phyloP scores from a whole-genome alignment of 2,113 vertebrate genomes.

The Sceloporus tristichus region DNA sequence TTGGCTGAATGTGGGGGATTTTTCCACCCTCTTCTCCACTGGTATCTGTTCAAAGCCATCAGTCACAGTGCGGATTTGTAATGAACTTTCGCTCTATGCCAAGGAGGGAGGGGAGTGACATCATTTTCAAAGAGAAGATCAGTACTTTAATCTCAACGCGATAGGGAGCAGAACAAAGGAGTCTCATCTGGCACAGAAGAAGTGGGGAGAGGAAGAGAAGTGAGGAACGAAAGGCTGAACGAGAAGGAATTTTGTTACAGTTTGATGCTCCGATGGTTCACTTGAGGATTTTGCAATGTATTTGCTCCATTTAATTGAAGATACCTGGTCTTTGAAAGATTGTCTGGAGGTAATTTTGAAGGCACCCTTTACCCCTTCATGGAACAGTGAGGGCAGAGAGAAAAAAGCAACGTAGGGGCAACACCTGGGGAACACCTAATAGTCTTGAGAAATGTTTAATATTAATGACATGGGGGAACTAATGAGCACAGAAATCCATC shows the following conservation, averaged over 20 bases:
- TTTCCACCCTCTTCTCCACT: conserved; percentile 26
- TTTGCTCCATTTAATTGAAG: conserved; percentile 39
- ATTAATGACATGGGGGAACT: conserved; percentile 13
- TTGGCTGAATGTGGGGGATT: not conserved
- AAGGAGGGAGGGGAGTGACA: conserved; percentile 55
- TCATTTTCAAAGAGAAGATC: conserved; percentile 61
- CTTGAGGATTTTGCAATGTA: conserved; percentile 52
- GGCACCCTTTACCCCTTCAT: not conserved
- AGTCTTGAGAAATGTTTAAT: conserved; percentile 8
- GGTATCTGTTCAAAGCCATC: conserved; percentile 63
- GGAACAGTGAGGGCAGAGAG: not conserved
- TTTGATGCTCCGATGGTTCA: not conserved
- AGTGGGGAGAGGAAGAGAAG: conserved; percentile 14
- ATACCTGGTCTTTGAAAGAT: conserved; percentile 26
- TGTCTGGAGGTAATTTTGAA: conserved; percentile 50
- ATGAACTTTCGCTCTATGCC: conserved; percentile 58
- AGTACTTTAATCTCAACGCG: conserved; percentile 59
- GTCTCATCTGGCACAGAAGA: conserved; percentile 41
- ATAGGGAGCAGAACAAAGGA: conserved; percentile 61
- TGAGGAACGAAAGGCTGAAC: not conserved
- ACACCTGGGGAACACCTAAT: conserved; percentile 8
- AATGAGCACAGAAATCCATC: not conserved
- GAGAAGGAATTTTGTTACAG: not conserved
- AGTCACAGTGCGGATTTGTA: conserved; percentile 54
- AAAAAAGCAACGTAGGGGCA: not conserved